A percentile compares a stretch with the other conserved stretches of the same genome.
These are phyloP conservation scores for Drosophila miranda DNA, from an alignment of 1,140 invertebrate species.

Conservation along the genomic window DNA sequence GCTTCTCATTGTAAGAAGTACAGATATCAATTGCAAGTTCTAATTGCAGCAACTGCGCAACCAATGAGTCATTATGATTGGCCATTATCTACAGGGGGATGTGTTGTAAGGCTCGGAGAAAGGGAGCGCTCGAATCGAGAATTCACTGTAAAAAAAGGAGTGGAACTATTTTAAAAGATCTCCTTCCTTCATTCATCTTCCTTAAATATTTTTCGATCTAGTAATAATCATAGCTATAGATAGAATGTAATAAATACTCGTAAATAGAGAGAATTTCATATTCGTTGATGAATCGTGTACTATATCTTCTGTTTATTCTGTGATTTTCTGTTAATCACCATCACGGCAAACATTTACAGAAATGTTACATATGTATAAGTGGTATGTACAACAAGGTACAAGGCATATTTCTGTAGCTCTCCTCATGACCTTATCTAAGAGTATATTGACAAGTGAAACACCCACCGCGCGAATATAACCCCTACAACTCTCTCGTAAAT, in stretches of 20 bases:
- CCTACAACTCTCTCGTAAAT: too few relatives aligned
- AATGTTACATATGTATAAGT: too few relatives aligned
- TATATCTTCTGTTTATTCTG: constrained; percentile 6
- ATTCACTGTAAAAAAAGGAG: too few relatives aligned
- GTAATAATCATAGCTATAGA: not conserved
- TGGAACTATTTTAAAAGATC: too few relatives aligned
- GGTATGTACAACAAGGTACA: not conserved
- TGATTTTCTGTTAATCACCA: not conserved
- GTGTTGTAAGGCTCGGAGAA: too few relatives aligned
- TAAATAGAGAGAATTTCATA: not conserved
- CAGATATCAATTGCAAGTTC: not conserved
- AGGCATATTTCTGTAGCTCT: not conserved
- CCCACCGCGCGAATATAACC: too few relatives aligned
- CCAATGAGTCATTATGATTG: constrained; percentile 11
- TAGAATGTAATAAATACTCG: too few relatives aligned
- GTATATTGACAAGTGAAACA: constrained; percentile 13
- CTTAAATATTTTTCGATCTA: too few relatives aligned
- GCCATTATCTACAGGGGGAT: not conserved
- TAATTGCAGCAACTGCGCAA: not conserved
- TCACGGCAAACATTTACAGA: not conserved
- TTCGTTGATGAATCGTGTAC: not conserved
- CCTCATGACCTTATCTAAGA: constrained; percentile 8
- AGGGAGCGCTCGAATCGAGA: too few relatives aligned
- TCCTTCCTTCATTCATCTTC: too few relatives aligned
- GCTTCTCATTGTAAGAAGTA: not conserved